These are phyloP conservation scores for Pogoniulus pusillus DNA, from an alignment of 2,797 vertebrate genomes.

Conservation along the genomic window DNA sequence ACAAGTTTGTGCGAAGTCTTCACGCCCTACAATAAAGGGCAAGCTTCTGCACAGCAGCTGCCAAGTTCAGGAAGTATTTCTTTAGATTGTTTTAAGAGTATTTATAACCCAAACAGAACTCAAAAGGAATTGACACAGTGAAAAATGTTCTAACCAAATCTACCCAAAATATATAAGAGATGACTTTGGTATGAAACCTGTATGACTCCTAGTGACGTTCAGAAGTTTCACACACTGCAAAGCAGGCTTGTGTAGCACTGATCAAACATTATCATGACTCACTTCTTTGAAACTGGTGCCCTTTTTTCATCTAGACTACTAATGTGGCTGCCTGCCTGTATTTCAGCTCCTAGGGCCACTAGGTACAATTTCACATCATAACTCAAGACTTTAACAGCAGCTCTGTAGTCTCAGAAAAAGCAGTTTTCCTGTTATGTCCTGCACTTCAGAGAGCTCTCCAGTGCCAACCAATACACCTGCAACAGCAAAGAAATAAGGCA, in stretches of 20 bases:
- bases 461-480: neutral
- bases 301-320: neutral
- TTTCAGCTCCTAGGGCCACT: neutral
- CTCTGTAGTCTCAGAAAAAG: neutral
- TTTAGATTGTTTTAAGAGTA: neutral
- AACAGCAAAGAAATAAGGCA: neutral
- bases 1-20: slow-evolving; percentile 15
- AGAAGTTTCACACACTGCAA: neutral
- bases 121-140: neutral
- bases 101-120: neutral
- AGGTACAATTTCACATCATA: neutral
- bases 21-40: neutral
- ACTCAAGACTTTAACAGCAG: neutral
- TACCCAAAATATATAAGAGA: neutral
- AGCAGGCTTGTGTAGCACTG: neutral
- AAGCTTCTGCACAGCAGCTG: neutral
- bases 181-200: neutral
- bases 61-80: neutral
- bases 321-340: neutral
- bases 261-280: neutral
- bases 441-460: neutral
- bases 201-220: neutral
- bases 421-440: neutral
- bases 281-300: neutral
- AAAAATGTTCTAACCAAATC: neutral